Conservation (phyloP, 1,140 invertebrate species). For the Neodiprion pinetum region DNA sequence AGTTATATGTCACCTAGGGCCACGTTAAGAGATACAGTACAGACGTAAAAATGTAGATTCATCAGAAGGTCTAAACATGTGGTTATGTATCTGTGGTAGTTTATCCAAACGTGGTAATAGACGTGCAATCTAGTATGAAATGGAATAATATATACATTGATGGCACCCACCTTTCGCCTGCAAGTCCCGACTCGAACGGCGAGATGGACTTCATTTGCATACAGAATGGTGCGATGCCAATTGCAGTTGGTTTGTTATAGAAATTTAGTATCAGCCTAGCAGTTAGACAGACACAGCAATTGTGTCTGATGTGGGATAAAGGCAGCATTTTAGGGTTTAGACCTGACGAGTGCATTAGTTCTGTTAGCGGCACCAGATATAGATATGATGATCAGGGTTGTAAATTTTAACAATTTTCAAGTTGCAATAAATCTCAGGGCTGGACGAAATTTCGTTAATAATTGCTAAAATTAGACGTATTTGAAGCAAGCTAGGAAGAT, state of each 20-base stretch:
- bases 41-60: no score
- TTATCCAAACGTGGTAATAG: neutral
- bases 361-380: constrained; percentile 47
- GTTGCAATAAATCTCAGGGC: neutral
- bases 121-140: neutral
- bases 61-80: no score
- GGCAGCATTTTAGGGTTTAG: constrained; percentile 57
- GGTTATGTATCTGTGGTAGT: no score
- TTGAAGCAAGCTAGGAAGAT: neutral
- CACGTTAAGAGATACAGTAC: no score
- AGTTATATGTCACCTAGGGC: no score
- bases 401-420: neutral
- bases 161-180: constrained; percentile 47
- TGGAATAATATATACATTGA: constrained; percentile 10
- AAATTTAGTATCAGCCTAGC: constrained; percentile 43
- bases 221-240: constrained; percentile 36
- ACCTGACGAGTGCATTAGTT: constrained; percentile 50
- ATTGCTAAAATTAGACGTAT: neutral
- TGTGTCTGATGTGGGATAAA: constrained; percentile 50
- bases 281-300: constrained; percentile 56
- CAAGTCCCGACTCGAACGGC: constrained; percentile 49
- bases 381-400: neutral
- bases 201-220: constrained; percentile 43
- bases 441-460: neutral
- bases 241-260: constrained; percentile 43